A percentile compares a stretch with the other conserved stretches of the same genome.
Evolutionary conservation across 2,888 invertebrate species (phyloP).

Genomic region (Caradrina clavipalpis): DNA sequence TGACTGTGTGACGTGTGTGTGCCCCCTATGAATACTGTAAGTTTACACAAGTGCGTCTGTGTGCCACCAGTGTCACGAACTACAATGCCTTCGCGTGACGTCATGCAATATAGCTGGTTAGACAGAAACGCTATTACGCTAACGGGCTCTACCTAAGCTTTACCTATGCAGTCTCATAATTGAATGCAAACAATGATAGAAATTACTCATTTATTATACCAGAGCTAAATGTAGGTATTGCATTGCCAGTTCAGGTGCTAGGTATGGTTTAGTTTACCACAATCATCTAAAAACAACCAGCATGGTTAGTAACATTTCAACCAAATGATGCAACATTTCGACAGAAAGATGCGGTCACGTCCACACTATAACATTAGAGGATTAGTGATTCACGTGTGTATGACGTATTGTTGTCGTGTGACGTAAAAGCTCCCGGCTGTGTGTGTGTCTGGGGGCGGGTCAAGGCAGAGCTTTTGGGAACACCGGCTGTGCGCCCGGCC

Average conservation of each 20-base stretch:
- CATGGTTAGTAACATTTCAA: background rate
- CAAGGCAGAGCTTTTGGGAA: conserved; percentile 77
- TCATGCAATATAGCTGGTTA: background rate
- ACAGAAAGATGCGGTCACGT: conserved; percentile 60
- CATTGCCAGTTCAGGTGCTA: background rate
- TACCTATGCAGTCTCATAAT: background rate
- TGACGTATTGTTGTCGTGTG: conserved; percentile 62
- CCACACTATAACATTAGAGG: conserved; percentile 56
- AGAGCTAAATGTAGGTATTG: background rate
- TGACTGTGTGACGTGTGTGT: conserved; percentile 71
- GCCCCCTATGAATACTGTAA: conserved; percentile 57
- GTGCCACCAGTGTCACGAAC: conserved; percentile 55
- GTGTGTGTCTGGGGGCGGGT: conserved; percentile 57
- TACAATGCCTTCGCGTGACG: conserved; percentile 31
- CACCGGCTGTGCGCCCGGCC: conserved; percentile 47
- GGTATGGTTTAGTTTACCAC: conserved; percentile 10
- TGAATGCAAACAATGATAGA: background rate
- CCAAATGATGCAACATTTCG: conserved; percentile 38
- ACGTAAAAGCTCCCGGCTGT: conserved; percentile 71
- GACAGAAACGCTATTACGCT: conserved; percentile 7
- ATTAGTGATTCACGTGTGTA: conserved; percentile 56
- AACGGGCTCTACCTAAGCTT: conserved; percentile 4
- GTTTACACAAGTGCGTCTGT: conserved; percentile 68
- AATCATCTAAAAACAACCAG: conserved; percentile 2
- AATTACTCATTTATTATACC: background rate